Evolutionary conservation across 2,888 invertebrate genomes (phyloP).

Genomic region (Chaetoderma sp.): DNA sequence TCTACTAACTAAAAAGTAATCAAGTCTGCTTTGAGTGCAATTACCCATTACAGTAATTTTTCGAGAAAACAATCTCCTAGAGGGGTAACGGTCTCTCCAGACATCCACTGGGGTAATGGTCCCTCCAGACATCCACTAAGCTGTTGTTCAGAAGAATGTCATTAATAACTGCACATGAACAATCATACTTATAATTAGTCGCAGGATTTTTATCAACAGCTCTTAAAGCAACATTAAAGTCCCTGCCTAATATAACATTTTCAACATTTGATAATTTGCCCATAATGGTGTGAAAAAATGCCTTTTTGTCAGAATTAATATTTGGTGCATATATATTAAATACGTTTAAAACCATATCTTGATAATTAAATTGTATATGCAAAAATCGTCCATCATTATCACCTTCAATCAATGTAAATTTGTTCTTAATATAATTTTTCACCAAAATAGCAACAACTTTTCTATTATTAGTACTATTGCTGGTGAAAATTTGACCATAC

Average conservation of each 20-base stretch:
- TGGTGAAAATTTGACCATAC: neutral
- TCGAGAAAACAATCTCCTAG: neutral
- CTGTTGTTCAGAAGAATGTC: too few species aligned
- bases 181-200: too few species aligned
- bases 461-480: neutral
- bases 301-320: too few species aligned
- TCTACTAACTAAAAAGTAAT: neutral
- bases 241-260: too few species aligned
- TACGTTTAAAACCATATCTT: too few species aligned
- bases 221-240: too few species aligned
- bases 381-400: neutral
- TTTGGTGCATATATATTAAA: too few species aligned
- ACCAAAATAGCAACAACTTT: neutral
- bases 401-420: neutral
- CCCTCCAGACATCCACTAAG: neutral
- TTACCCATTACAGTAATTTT: neutral
- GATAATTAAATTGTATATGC: neutral
- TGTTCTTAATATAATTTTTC: neutral
- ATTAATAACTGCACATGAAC: too few species aligned
- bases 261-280: too few species aligned
- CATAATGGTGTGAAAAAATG: too few species aligned
- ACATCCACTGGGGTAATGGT: neutral
- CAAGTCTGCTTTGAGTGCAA: neutral
- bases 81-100: neutral
- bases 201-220: too few species aligned